phyloP scores from a whole-genome alignment of 1,140 invertebrate genomes.

The Pinna nobilis region DNA sequence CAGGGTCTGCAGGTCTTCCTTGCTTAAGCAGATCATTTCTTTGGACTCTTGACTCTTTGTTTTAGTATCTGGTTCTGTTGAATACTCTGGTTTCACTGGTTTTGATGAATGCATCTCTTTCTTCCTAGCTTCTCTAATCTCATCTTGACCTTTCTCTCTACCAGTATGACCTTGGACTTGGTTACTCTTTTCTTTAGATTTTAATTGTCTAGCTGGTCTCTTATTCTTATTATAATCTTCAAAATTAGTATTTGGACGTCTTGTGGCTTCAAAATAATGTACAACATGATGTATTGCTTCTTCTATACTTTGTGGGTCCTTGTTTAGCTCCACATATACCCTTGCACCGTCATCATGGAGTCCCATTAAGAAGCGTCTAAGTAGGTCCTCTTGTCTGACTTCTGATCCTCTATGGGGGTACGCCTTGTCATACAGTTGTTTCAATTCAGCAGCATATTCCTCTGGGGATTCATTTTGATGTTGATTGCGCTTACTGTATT shows the following conservation, averaged over 20 bases:
- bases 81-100: background rate
- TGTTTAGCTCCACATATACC: constrained; percentile 7
- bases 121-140: background rate
- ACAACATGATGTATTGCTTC: background rate
- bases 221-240: background rate
- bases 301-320: background rate
- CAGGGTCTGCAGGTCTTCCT: too few species aligned
- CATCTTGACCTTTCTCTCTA: background rate
- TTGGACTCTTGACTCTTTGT: background rate
- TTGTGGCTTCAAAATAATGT: background rate
- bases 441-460: constrained; percentile 23
- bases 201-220: background rate
- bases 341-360: background rate
- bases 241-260: background rate
- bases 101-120: background rate
- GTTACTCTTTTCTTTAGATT: background rate
- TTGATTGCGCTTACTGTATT: constrained; percentile 22
- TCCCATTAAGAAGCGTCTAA: constrained; percentile 7
- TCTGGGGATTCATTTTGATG: constrained; percentile 8
- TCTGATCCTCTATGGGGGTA: constrained; percentile 2
- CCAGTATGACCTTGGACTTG: background rate
- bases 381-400: constrained; percentile 12
- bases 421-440: constrained; percentile 27
- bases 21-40: too few species aligned
- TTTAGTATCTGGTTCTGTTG: background rate